Base-by-base conservation (phyloP, 2,797 vertebrate species). In the Pseudopleuronectes americanus region DNA sequence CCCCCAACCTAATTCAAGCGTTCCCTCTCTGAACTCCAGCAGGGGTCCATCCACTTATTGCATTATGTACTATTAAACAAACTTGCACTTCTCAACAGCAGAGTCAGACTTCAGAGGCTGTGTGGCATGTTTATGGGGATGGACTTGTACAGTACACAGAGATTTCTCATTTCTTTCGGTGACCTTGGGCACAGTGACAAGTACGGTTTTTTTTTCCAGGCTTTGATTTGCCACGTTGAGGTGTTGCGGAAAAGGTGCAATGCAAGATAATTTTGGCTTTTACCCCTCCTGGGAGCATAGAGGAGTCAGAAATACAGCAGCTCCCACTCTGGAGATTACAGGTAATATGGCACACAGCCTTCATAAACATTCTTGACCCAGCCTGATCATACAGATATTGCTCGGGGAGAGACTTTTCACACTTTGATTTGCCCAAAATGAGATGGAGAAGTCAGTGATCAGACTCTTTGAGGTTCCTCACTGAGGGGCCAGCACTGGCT, bases 351-450 rank as follows among this genome's bases (percentile, higher is more conserved):
- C 91, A 92, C 91, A 89, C 84, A 90, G 87, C 77, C 87, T 88
- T 90, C 92, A 93, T 93, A 94, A 93, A 94, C 92, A 94, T 91
- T 90, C 92, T 87, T 90, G 92, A 92, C 92, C 92, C 84, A 86
- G 86, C 77, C 86, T 89, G 90, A 91, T 89, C 91, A 92, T 90
- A 87, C 87, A 90, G 92, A 93, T 92, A 93, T 93, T 92, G 93
- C 94, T 94, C 57, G 85, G 86, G 94, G 94, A 93, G 89, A 94
- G 89, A 92, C 90, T 94, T 92, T 94, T 93, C 93, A 94, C 94
- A 94, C 92, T 94, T 94, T 94, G 93, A 95, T 94, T 94, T 91
- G 84, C 90, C 93, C 90, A 89, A 94, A 94, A 94, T 94, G 92
- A 95, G 91, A 90, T 91, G 88, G 90, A 83, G 89, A 84, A 92